phyloP scores from a whole-genome alignment of 2,888 invertebrate species.

The Acanthosepion esculentum region DNA sequence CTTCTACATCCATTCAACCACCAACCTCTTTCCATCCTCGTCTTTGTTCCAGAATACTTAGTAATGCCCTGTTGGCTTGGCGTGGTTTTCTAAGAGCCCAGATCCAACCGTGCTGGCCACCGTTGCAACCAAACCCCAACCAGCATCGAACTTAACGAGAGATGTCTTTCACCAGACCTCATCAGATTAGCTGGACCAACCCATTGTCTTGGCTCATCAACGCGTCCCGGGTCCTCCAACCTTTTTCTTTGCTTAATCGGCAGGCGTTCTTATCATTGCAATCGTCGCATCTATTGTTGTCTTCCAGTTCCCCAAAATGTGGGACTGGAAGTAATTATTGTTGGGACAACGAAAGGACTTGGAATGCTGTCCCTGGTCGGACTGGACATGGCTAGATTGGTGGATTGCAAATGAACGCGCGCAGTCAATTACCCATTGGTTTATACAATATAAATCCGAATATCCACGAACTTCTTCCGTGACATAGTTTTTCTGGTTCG shows the following conservation, averaged over 20 bases:
- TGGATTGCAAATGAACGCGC: background rate
- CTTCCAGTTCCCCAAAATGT: background rate
- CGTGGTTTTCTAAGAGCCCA: background rate
- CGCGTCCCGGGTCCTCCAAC: background rate
- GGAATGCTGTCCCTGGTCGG: background rate
- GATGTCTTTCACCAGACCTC: background rate
- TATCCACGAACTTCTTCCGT: too few species aligned
- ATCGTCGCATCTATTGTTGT: background rate
- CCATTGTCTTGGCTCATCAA: background rate
- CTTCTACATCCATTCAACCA: background rate
- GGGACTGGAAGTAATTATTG: constrained; percentile 15
- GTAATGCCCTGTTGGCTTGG: background rate
- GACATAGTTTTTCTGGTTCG: too few species aligned
- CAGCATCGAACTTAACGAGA: background rate
- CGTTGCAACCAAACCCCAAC: background rate
- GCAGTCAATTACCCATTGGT: too few species aligned
- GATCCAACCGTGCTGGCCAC: background rate
- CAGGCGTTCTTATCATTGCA: background rate
- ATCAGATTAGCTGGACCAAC: background rate
- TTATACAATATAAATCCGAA: too few species aligned
- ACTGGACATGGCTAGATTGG: background rate
- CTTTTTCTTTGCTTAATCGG: background rate
- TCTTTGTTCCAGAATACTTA: constrained; percentile 17
- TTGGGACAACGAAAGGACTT: background rate
- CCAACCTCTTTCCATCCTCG: background rate